Conservation (phyloP, 2,113 vertebrate genomes). For the Sorex fumeus region DNA sequence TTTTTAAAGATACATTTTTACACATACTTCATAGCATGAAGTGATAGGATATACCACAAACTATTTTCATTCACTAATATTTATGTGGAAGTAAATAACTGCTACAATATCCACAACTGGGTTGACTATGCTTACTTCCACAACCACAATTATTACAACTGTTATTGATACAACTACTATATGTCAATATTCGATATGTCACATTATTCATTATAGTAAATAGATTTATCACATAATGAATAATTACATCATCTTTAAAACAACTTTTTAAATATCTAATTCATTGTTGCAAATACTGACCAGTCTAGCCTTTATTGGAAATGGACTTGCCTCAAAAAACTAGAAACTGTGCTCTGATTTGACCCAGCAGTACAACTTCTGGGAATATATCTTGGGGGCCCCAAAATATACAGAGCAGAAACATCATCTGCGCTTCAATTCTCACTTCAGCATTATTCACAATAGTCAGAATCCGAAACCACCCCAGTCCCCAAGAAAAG, state of each 20-base stretch:
- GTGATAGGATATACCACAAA: not conserved
- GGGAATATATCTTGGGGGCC: too few relatives aligned
- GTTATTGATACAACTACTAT: not conserved
- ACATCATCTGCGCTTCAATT: too few relatives aligned
- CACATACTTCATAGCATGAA: not conserved
- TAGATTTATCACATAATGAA: not conserved
- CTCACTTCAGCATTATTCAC: too few relatives aligned
- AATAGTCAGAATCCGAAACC: too few relatives aligned
- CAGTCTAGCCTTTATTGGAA: too few relatives aligned
- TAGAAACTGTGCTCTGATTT: too few relatives aligned
- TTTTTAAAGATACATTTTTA: not conserved
- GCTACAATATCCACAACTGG: accelerated
- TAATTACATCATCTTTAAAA: not conserved
- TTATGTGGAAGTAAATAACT: not conserved
- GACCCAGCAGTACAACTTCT: too few relatives aligned
- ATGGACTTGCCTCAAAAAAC: too few relatives aligned
- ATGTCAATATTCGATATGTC: not conserved
- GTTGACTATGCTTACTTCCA: not conserved
- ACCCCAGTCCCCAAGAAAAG: too few relatives aligned
- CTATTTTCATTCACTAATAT: not conserved
- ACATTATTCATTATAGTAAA: not conserved
- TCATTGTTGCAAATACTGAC: too few relatives aligned
- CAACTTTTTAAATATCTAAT: not conserved
- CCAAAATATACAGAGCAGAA: too few relatives aligned
- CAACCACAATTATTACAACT: not conserved